Base-by-base conservation (phyloP, 2,113 vertebrate genomes). In the Mesoclemmys tuberculata region DNA sequence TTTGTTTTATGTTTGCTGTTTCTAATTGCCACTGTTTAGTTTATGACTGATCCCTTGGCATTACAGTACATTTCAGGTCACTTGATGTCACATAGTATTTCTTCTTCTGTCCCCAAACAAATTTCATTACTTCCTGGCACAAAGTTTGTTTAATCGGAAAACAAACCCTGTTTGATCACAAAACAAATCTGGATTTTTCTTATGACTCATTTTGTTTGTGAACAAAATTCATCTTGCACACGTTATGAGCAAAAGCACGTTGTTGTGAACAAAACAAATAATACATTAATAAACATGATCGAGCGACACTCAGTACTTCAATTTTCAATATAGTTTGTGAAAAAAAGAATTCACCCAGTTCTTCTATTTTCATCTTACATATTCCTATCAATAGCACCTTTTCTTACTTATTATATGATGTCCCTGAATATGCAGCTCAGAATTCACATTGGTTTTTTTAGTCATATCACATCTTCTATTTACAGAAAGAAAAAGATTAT, bases 241-340 rank as follows among this genome's bases (percentile, higher is more conserved):
- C 85, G 81, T 77, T 38, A 56, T 48, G 52, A 56, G 46, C 12
- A 77, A 13, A 56, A 10, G 0, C 31, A 81, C 85, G 85, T 55
- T 1, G 81, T 77, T 38, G 64, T 48, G 52, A 56, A 41, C 12
- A 77, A n/a, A 68, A 68, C 61, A n/a, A 68, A n/a, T n/a, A 68
- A n/a, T 35, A 64, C 16, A 64, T 64, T 35, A 38, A 41, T 12
- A 38, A 85, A 77, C 27, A 58, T 3, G 3, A 8, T 21, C 41
- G 10, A 24, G 56, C 13, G 61, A 61, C 0, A 18, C 0, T 1
- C 19, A 77, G 27, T 4, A 41, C 31, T 14, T 44, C 4, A 49
- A 49, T 74, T 85, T 48, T 48, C 2, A 54, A 49, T 41, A 13
- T 0, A 81, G 12, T 14, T n/a, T 90, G 46, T 71, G 58, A 38